phyloP scores from a whole-genome alignment of 2,797 vertebrate species.

The Varecia variegata region DNA sequence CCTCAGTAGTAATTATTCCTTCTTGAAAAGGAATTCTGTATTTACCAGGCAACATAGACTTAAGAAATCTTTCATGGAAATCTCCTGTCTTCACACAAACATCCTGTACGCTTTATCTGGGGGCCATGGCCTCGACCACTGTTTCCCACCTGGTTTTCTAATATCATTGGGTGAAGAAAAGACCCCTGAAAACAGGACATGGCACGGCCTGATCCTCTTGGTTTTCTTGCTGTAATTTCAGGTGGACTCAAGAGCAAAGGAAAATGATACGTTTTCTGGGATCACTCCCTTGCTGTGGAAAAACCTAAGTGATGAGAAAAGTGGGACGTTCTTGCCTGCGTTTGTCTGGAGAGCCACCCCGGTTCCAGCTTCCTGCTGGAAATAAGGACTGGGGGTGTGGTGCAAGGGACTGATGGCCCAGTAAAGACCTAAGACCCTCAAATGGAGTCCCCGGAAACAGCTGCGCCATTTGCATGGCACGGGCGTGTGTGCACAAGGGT shows the following conservation, averaged over 20 bases:
- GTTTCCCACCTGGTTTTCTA: not conserved
- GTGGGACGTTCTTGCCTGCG: no score
- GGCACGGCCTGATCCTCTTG: not conserved
- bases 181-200: fast-evolving
- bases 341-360: not conserved
- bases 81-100: no score
- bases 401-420: not conserved
- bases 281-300: not conserved
- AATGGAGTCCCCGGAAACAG: no score
- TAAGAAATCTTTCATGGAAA: not conserved
- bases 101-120: not conserved
- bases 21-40: not conserved
- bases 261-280: not conserved
- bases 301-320: not conserved
- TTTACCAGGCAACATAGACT: not conserved
- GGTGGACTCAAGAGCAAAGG: no score
- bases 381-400: not conserved
- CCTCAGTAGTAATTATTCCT: not conserved
- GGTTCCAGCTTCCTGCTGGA: not conserved
- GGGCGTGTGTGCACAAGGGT: not conserved
- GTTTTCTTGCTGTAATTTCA: not conserved
- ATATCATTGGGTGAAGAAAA: not conserved
- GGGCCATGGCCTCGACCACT: not conserved
- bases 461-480: not conserved
- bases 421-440: not conserved